Evolutionary conservation across 1,140 invertebrate species (phyloP), one percentile per base, ranked within the genome.

Genomic region (Centruroides sculpturatus): DNA sequence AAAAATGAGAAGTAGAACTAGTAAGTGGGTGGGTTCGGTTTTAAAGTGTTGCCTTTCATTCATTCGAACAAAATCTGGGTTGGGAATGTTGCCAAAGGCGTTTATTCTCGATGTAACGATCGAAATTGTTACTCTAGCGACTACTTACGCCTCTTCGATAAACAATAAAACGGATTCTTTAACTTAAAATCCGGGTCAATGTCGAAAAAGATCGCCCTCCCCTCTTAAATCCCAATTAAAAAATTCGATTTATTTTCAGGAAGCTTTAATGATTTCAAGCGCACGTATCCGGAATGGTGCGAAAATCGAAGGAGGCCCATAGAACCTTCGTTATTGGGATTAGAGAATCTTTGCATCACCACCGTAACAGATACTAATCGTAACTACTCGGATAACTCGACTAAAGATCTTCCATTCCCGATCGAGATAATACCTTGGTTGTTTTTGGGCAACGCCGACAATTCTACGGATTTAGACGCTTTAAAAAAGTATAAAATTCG

Each of bases 381-480:
- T 76, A 46, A 34, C 54, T 48, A 53, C n/a, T 41, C 66, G n/a
- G 64, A 62, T 13, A 64, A 61, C 47, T 66, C 64, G 41, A 61
- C 61, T n/a, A 59, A 57, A 35, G 67, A 70, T 54, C 66, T 70
- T 10, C 69, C 69, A n/a, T 92, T 92, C 73, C 92, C 92, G 23
- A 89, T 95, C n/a, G 87, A 96, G 69, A 84, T 93, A 41, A 77
- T 92, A 59, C 87, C 88, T 13, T 89, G 87, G 76, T 77, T 92
- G 23, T 89, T 86, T 72, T 80, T 92, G 61, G 89, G 89, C 64
- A 93, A 92, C 76, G 86, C 86, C 69, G 77, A 82, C 58, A 88
- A 93, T 74, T 87, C 89, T n/a, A 80, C 81, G 47, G 85, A 92
- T 75, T 74, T 83, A 54, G 77, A 82, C 65, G 75, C 83, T 50